phyloP scores from a whole-genome alignment of 2,797 vertebrate genomes.

The Halcyon chelicuti region DNA sequence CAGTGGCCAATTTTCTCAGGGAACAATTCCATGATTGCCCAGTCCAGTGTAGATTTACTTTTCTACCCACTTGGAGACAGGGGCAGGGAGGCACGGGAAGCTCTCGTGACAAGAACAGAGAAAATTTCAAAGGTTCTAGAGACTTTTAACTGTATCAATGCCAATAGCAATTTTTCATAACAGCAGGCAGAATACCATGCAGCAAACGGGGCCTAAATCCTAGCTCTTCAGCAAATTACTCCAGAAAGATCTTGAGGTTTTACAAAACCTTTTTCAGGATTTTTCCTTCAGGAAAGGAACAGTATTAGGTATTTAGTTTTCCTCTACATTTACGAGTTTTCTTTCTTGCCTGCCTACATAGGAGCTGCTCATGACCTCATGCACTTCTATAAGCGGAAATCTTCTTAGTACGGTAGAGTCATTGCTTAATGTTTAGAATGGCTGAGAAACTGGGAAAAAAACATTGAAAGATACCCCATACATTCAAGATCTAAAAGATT shows the following conservation, averaged over 20 bases:
- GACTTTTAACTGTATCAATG: neutral
- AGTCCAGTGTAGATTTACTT: neutral
- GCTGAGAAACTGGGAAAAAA: neutral
- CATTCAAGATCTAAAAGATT: neutral
- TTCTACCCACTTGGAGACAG: neutral
- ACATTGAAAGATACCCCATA: neutral
- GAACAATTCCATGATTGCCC: neutral
- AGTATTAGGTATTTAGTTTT: neutral
- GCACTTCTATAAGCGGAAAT: neutral
- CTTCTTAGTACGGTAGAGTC: neutral
- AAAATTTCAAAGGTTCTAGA: constrained; percentile 11
- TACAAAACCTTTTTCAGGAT: neutral
- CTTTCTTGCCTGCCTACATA: neutral
- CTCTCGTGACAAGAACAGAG: neutral
- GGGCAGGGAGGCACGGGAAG: neutral
- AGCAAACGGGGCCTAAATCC: neutral
- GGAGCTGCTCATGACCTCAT: neutral
- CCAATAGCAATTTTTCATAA: neutral
- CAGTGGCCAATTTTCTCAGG: neutral
- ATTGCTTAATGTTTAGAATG: neutral
- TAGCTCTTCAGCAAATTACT: neutral
- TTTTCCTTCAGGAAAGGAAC: neutral
- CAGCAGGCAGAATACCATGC: neutral
- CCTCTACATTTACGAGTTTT: neutral
- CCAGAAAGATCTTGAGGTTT: neutral